Percentiles rank a stretch among this genome's conserved stretches.
phyloP scores from a whole-genome alignment of 92 coral and sea anemone genomes.

The Parazoanthus darwini region DNA sequence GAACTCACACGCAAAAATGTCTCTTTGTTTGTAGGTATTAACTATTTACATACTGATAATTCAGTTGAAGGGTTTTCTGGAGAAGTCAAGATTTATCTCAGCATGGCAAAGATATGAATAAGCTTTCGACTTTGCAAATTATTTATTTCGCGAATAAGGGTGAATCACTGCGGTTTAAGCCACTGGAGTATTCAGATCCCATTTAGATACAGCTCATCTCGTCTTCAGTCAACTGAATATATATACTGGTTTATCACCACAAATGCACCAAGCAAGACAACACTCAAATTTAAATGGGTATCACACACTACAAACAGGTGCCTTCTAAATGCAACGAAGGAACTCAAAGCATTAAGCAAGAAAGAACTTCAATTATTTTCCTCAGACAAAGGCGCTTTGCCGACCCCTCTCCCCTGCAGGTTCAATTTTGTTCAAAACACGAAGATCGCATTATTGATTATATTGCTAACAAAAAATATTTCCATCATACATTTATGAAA shows the following conservation, averaged over 20 bases:
- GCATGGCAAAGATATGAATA: neutral
- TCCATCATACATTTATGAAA: neutral
- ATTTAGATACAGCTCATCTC: slow-evolving; percentile 22
- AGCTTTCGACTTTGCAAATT: neutral
- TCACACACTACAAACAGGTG: slow-evolving; percentile 33
- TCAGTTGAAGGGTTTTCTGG: neutral
- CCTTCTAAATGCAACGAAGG: neutral
- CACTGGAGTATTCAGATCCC: slow-evolving; percentile 30
- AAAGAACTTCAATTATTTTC: neutral
- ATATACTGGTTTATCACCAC: neutral
- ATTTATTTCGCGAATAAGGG: neutral
- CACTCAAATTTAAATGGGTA: slow-evolving; percentile 3
- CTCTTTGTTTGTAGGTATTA: neutral
- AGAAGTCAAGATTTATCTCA: neutral
- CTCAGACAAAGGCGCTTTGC: slow-evolving; percentile 3
- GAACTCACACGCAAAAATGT: slow-evolving; percentile 8
- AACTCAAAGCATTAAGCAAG: neutral
- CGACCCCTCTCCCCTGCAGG: neutral
- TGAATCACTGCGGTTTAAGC: slow-evolving; percentile 38
- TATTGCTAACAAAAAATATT: neutral
- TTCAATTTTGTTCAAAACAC: slow-evolving; percentile 2
- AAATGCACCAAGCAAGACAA: slow-evolving; percentile 17
- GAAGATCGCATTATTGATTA: neutral
- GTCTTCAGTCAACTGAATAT: slow-evolving; percentile 2
- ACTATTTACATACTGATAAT: neutral